These are phyloP conservation scores for Acleris laterana DNA, from an alignment of 2,888 invertebrate genomes.

Conservation along the genomic window DNA sequence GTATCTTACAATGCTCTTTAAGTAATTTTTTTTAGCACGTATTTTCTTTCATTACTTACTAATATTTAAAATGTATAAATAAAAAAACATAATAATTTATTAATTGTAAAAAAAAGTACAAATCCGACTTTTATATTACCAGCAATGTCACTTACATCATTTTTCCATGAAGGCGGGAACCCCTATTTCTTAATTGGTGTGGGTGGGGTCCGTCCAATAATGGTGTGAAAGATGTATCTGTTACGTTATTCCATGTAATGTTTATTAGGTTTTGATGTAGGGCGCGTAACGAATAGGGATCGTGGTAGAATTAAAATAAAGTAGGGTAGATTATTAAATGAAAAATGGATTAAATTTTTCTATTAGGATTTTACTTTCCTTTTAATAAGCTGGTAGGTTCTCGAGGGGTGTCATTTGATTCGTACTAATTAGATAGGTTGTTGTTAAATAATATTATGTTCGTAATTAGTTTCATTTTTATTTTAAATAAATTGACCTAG, in stretches of 20 bases:
- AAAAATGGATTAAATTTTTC: neutral
- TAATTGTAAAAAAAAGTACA: neutral
- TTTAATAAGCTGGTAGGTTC: too few species aligned
- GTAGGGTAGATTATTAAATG: neutral
- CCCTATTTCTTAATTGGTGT: conserved; percentile 36
- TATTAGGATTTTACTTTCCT: neutral
- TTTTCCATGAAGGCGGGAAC: neutral
- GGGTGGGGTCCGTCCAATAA: conserved; percentile 32
- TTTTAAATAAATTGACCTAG: too few species aligned
- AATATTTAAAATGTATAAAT: neutral
- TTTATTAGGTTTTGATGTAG: conserved; percentile 33
- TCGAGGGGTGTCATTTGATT: too few species aligned
- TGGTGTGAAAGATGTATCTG: conserved; percentile 32
- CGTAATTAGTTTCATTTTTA: too few species aligned
- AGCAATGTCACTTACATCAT: conserved; percentile 18
- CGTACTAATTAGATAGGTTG: too few species aligned
- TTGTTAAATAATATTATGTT: too few species aligned
- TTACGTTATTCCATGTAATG: conserved; percentile 35
- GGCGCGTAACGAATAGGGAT: conserved; percentile 14
- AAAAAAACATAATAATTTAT: neutral
- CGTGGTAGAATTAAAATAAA: conserved; percentile 1
- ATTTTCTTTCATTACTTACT: too few species aligned
- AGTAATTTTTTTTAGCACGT: too few species aligned
- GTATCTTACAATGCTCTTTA: neutral
- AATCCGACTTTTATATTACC: neutral